Conservation (phyloP, 1,140 invertebrate genomes). For the Drosophila teissieri region DNA sequence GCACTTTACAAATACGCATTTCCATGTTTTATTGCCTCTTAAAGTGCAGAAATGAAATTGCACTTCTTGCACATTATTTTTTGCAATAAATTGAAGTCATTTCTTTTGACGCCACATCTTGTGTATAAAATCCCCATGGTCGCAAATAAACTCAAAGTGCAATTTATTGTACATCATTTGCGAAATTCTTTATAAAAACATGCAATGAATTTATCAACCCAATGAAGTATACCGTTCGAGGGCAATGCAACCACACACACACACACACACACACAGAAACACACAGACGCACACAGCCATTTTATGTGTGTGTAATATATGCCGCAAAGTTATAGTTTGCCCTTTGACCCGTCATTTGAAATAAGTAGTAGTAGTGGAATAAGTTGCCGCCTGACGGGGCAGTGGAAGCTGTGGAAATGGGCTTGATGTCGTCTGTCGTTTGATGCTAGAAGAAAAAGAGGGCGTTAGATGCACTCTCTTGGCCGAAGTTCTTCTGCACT, state of each 20-base stretch:
- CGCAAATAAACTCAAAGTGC: neutral
- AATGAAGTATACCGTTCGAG: slow-evolving; percentile 2
- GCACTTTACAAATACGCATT: too few relatives aligned
- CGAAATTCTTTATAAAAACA: slow-evolving; percentile 10
- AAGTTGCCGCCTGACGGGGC: slow-evolving; percentile 4
- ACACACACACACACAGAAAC: neutral
- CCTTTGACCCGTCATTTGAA: slow-evolving; percentile 39
- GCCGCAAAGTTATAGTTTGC: slow-evolving; percentile 47
- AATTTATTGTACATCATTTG: slow-evolving; percentile 15
- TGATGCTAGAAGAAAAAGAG: slow-evolving; percentile 16
- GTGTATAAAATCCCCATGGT: slow-evolving; percentile 4
- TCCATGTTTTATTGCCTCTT: too few relatives aligned
- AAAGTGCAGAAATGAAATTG: neutral
- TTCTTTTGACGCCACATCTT: neutral
- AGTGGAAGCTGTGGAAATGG: slow-evolving; percentile 28
- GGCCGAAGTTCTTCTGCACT: neutral
- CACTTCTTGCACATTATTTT: neutral
- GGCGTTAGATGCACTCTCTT: slow-evolving; percentile 32
- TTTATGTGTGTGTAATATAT: slow-evolving; percentile 18
- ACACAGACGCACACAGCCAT: neutral
- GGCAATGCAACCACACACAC: neutral
- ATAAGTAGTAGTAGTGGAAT: slow-evolving; percentile 21
- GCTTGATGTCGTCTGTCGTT: slow-evolving; percentile 36
- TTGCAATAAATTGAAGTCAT: neutral
- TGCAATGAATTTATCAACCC: slow-evolving; percentile 12